Evolutionary conservation across 2,113 vertebrate species (phyloP), one percentile per base, ranked within the genome.

Genomic region (Actenoides hombroni): DNA sequence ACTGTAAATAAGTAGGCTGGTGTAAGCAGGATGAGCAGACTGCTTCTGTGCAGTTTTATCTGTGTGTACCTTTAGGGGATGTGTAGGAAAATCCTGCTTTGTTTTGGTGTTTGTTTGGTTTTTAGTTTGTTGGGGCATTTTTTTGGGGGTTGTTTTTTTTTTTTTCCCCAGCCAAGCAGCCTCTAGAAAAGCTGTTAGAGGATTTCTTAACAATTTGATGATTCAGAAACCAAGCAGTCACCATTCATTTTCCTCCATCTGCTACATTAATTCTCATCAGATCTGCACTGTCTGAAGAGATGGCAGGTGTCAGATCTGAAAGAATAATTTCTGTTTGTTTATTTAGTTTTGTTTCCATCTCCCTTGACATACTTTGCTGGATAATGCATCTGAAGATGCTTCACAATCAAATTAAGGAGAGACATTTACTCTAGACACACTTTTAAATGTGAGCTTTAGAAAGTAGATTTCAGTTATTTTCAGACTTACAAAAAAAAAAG

Each of bases 221-320:
- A 87, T 70, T 75, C 40, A 23, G 80, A 88, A 95, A 92, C 86
- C 46, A 61, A 86, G 60, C 69, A 88, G 35, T 56, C 68, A 59
- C 88, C 73, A 29, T 77, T 97, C 86, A 63, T 71, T 92, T 89
- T 77, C 54, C 79, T 94, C 91, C 85, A 88, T 95, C 95, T 96
- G 94, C 83, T 94, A 39, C 96, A 95, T 92, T 97, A 96, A 96
- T 97, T 97, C 96, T 84, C 94, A 93, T 98, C 96, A 94, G 95
- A 95, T 95, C 70, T 2, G 3, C 42, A 64, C 70, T 69, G 54
- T 82, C 82, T 93, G 90, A 89, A 87, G 68, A 95, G 87, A 90
- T 68, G 89, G 94, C 96, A 92, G 96, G 90, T 97, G 88, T 94
- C 83, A 88, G 94, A 92, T 64, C 80, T 95, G 88, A 94, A 93